Evolutionary conservation across 2,113 vertebrate species (phyloP).

Genomic region (Tupaia tana): DNA sequence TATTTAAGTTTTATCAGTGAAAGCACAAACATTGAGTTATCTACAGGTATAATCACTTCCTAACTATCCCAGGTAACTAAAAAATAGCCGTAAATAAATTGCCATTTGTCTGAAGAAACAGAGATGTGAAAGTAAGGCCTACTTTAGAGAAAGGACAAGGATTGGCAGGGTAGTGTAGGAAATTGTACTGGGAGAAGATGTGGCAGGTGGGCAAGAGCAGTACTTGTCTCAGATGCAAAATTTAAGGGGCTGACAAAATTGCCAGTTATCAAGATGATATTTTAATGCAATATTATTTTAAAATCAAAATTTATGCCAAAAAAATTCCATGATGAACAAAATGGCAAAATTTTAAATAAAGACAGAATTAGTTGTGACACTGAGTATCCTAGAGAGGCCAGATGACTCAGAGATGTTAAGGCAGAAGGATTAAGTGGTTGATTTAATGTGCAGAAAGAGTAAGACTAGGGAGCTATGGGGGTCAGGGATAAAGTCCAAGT

Average conservation of each 20-base stretch:
- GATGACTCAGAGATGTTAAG: not conserved
- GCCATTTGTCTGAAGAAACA: not conserved
- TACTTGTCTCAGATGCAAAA: not conserved
- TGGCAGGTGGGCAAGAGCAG: not conserved
- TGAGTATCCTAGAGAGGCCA: not conserved
- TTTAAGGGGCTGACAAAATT: not conserved
- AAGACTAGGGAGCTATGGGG: rapidly evolving
- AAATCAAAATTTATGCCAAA: not conserved
- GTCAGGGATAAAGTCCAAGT: not conserved
- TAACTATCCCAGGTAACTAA: not conserved
- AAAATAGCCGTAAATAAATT: not conserved
- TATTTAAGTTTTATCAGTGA: constrained; percentile 39
- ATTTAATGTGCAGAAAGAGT: not conserved
- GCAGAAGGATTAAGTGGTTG: not conserved
- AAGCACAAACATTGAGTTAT: not conserved
- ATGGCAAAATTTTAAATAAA: not conserved
- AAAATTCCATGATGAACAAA: not conserved
- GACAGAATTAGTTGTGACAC: not conserved
- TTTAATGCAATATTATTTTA: not conserved
- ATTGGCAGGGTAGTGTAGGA: not conserved
- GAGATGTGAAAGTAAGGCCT: not conserved
- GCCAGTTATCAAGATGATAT: not conserved
- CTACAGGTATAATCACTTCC: not conserved
- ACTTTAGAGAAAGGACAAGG: not conserved
- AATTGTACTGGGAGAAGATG: not conserved